Evolutionary conservation across 2,113 vertebrate species (phyloP), one percentile per base, ranked within the genome.

Genomic region (Carassius carassius): DNA sequence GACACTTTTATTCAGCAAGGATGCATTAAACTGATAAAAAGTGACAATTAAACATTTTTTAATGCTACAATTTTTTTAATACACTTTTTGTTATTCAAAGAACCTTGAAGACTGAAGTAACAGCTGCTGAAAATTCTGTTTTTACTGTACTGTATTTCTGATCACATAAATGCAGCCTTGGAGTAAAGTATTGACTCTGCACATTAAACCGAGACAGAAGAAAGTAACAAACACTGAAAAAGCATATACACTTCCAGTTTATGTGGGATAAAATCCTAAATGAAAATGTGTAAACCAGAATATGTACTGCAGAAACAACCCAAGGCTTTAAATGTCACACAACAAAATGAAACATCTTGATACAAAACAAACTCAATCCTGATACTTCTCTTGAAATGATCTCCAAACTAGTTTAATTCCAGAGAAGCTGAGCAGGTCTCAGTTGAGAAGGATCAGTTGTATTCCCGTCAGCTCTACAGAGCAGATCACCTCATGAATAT

Each of bases 401-500:
- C 21, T 62, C 60, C 9, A 81, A 37, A 72, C 35, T 17, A 80
- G 58, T 44, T 77, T 77, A 12, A 81, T 54, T 44, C 37, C 62
- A 81, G 51, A 47, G 63, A 75, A 21, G 37, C 60, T 16, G 12
- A 5, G 35, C 25, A 76, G 35, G 23, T 25, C 72, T 44, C 41
- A 11, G 41, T 44, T 44, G 41, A 37, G 60, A 67, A 76, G 62
- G 29, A 79, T 74, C 80, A 80, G 25, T 21, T 69, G 44, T 69
- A 32, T 69, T 81, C 44, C 29, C 41, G 44, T 70, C 54, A 65
- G 47, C 51, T 44, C 60, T 81, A 29, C 41, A 72, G 51, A 56
- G 23, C 41, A 72, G 41, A 65, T 29, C 75, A 44, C n/a, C 58
- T 21, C 44, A 70, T 72, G 51, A 86, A 78, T 86, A 83, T 75